These are phyloP conservation scores for Tinamus guttatus DNA, from an alignment of 2,113 vertebrate species.

Conservation along the genomic window DNA sequence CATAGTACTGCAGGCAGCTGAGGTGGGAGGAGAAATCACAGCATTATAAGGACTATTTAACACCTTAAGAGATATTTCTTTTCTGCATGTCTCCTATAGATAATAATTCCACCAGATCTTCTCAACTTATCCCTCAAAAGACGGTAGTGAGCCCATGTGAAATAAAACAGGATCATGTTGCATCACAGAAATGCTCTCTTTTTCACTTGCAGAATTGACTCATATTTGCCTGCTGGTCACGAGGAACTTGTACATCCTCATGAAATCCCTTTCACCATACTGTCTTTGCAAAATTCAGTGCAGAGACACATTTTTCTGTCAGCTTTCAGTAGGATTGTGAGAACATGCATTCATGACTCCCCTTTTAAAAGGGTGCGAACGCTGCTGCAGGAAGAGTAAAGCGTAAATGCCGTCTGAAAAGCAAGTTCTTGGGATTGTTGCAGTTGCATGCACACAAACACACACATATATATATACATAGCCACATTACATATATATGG, in stretches of 20 bases:
- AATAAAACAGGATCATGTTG: neutral
- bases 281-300: neutral
- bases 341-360: neutral
- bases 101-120: neutral
- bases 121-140: neutral
- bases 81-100: neutral
- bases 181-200: neutral
- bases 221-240: neutral
- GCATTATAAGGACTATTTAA: neutral
- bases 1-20: neutral
- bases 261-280: neutral
- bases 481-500: neutral
- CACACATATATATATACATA: too few relatives aligned
- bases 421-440: neutral
- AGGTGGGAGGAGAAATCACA: too few relatives aligned
- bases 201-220: neutral
- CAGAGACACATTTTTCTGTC: fast-evolving
- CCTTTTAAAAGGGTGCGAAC: neutral
- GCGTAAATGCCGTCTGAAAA: neutral
- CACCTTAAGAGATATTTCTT: neutral
- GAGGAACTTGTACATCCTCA: neutral
- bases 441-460: neutral
- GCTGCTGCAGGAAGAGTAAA: neutral
- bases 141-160: neutral
- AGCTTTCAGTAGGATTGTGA: neutral